These are phyloP conservation scores for Troides oblongomaculatus DNA, from an alignment of 2,888 invertebrate species.

Conservation along the genomic window DNA sequence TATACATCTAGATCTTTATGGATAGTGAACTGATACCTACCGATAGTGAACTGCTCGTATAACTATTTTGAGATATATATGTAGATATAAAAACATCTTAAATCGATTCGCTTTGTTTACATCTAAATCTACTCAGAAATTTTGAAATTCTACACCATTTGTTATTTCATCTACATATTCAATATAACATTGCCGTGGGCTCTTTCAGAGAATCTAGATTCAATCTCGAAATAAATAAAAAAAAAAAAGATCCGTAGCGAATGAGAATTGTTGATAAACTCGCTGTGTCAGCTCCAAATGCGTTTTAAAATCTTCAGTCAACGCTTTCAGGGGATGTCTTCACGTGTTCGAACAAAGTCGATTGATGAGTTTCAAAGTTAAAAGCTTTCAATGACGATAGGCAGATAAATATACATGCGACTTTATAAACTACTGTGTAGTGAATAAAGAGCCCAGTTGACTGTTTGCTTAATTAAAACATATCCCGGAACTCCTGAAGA, in stretches of 20 bases:
- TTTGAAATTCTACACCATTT: not conserved
- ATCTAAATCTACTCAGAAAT: not conserved
- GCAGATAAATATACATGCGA: not conserved
- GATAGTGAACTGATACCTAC: too few relatives aligned
- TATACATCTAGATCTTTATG: too few relatives aligned
- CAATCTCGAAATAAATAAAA: constrained; percentile 1
- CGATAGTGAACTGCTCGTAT: too few relatives aligned
- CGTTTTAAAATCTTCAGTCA: constrained; percentile 4
- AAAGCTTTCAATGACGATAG: not conserved
- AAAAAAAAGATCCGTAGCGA: not conserved
- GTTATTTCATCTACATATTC: not conserved
- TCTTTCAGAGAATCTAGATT: not conserved
- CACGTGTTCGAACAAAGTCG: not conserved
- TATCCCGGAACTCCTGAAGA: too few relatives aligned
- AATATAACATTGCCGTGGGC: not conserved
- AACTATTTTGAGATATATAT: too few relatives aligned
- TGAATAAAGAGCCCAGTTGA: not conserved
- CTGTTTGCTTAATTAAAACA: not conserved
- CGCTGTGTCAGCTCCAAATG: not conserved
- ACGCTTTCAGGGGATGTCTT: not conserved
- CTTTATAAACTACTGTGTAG: not conserved
- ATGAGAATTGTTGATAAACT: constrained; percentile 2
- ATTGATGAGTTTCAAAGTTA: not conserved
- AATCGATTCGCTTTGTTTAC: not conserved
- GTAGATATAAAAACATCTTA: too few relatives aligned